Percentiles rank a stretch among this genome's conserved stretches.
phyloP scores from a whole-genome alignment of 2,113 vertebrate genomes.

The Corythornis cristatus region DNA sequence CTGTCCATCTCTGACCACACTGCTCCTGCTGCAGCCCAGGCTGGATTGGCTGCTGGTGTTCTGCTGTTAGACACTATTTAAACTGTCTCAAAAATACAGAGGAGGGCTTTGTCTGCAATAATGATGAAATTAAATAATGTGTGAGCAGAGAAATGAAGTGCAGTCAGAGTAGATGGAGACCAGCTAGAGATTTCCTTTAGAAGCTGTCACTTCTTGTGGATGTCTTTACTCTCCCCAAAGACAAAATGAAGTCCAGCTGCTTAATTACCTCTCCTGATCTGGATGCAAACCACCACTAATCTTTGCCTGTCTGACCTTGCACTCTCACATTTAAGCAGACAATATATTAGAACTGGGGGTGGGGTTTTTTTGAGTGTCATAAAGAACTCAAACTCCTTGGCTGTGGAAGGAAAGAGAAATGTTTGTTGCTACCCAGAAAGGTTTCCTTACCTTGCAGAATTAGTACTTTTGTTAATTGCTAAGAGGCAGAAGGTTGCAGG shows the following conservation, averaged over 20 bases:
- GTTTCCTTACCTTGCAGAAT: background rate
- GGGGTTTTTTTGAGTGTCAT: background rate
- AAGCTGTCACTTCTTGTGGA: background rate
- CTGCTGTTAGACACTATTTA: background rate
- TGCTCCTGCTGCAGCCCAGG: no score
- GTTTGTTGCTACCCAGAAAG: background rate
- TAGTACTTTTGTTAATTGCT: conserved; percentile 2
- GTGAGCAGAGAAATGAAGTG: background rate
- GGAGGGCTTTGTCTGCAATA: background rate
- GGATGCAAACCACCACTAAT: background rate
- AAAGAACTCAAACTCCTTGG: background rate
- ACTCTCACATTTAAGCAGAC: background rate
- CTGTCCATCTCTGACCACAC: no score
- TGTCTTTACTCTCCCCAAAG: background rate
- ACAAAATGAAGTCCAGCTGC: background rate
- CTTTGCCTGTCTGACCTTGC: background rate
- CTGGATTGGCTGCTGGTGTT: background rate
- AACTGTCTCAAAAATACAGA: background rate
- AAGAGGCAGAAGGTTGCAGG: conserved; percentile 11
- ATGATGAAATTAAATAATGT: background rate
- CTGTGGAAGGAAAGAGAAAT: background rate
- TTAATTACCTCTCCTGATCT: background rate
- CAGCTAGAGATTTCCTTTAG: background rate
- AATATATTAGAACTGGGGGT: background rate
- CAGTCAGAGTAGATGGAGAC: background rate